Percentiles rank a stretch among this genome's conserved stretches.
phyloP scores from a whole-genome alignment of 2,888 invertebrate genomes.

The Dyspetes luteomarginatus region DNA sequence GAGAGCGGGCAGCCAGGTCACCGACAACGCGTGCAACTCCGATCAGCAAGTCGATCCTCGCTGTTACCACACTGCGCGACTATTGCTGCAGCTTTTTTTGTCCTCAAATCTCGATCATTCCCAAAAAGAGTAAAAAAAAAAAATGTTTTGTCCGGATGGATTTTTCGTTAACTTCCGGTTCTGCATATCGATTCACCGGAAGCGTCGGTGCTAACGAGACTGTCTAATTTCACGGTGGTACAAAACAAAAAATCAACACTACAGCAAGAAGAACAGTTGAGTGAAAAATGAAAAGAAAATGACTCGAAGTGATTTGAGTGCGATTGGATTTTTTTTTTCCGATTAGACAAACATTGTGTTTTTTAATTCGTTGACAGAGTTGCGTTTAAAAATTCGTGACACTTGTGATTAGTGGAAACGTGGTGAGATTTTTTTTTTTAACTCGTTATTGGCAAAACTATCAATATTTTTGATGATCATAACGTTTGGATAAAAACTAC shows the following conservation, averaged over 20 bases:
- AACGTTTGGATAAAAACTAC: not conserved
- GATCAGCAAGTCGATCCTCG: slow-evolving; percentile 68
- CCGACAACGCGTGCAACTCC: slow-evolving; percentile 67
- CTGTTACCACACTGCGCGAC: slow-evolving; percentile 43
- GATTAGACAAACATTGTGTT: not conserved
- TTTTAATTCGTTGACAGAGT: not conserved
- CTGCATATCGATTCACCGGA: not conserved
- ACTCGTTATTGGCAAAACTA: not conserved
- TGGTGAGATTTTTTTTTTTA: not conserved
- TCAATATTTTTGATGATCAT: too few species aligned
- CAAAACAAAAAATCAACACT: not conserved
- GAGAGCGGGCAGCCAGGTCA: slow-evolving; percentile 71
- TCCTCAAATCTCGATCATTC: not conserved
- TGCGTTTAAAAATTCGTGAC: not conserved
- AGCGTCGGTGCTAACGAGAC: slow-evolving; percentile 3
- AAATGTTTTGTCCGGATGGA: slow-evolving; percentile 13
- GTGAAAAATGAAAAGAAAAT: slow-evolving; percentile 11
- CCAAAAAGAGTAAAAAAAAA: slow-evolving; percentile 6
- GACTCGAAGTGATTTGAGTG: slow-evolving; percentile 28
- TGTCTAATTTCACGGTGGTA: not conserved
- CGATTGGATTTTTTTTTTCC: not conserved
- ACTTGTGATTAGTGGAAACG: not conserved
- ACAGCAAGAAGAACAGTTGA: not conserved
- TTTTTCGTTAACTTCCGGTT: not conserved
- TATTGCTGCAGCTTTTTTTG: slow-evolving; percentile 22